These are phyloP conservation scores for Pseudomyrmex pallidus DNA, from an alignment of 1,140 invertebrate genomes.

Conservation along the genomic window DNA sequence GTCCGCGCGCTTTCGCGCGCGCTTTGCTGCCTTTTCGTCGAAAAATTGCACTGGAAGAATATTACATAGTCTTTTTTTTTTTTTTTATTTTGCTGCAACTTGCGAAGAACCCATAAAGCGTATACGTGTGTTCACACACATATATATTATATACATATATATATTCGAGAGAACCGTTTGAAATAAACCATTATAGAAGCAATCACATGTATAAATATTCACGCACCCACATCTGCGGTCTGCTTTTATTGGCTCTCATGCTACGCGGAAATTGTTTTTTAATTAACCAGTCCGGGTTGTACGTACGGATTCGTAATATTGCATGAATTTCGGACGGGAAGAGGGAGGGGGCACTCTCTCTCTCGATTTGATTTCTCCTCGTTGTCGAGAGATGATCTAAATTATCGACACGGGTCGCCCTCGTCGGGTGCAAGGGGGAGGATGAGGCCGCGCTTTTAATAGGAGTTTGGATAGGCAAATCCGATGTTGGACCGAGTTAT, in stretches of 20 bases:
- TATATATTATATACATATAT: too few relatives aligned
- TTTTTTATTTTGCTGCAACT: too few relatives aligned
- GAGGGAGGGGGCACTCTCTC: too few relatives aligned
- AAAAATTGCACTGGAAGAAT: neutral
- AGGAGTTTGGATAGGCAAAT: conserved; percentile 55
- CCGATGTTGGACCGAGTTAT: conserved; percentile 46
- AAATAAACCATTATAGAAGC: neutral
- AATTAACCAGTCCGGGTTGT: neutral
- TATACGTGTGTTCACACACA: too few relatives aligned
- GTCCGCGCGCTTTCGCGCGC: too few relatives aligned
- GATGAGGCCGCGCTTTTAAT: conserved; percentile 21
- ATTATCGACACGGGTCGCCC: conserved; percentile 5
- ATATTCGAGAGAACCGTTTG: too few relatives aligned
- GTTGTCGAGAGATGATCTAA: neutral
- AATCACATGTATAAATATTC: neutral
- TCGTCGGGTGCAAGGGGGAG: too few relatives aligned
- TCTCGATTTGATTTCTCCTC: neutral
- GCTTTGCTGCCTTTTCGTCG: neutral
- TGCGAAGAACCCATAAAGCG: too few relatives aligned
- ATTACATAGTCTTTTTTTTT: too few relatives aligned
- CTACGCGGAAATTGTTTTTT: neutral
- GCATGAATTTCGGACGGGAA: neutral
- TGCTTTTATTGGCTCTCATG: neutral
- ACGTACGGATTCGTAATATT: neutral
- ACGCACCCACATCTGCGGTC: neutral